Evolutionary conservation across 2,113 vertebrate species (phyloP).

Genomic region (Rhabdomys dilectus): DNA sequence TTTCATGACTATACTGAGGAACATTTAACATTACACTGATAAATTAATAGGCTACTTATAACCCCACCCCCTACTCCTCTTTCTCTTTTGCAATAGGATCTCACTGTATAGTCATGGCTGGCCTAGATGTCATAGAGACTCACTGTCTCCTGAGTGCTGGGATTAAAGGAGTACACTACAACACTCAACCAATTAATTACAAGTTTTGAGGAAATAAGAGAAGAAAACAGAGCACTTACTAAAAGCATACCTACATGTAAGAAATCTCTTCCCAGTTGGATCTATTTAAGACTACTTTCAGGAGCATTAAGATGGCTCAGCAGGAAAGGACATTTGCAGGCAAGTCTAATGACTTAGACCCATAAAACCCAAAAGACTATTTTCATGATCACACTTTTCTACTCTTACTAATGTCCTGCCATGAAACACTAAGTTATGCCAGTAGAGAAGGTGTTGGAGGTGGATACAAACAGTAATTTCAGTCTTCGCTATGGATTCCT

Average conservation of each 20-base stretch:
- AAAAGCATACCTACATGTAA: neutral
- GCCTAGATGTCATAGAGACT: neutral
- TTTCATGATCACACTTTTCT: neutral
- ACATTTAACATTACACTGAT: conserved; percentile 21
- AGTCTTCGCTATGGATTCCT: conserved; percentile 48
- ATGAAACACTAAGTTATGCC: conserved; percentile 37
- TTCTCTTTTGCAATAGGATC: neutral
- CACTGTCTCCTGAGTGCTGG: neutral
- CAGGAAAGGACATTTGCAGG: neutral
- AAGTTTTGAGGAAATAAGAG: neutral
- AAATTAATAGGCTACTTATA: neutral
- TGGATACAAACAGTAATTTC: neutral
- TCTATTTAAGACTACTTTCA: neutral
- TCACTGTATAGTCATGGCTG: neutral
- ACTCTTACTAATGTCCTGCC: neutral
- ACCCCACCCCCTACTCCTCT: too few species aligned
- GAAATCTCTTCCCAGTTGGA: conserved; percentile 15
- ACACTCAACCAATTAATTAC: neutral
- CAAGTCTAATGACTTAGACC: neutral
- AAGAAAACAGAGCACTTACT: conserved; percentile 10
- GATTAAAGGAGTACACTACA: neutral
- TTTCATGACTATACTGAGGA: neutral
- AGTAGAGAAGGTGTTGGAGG: neutral
- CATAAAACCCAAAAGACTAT: neutral
- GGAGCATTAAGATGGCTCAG: neutral